phyloP scores from a whole-genome alignment of 2,797 vertebrate species.

The Lates japonicus region DNA sequence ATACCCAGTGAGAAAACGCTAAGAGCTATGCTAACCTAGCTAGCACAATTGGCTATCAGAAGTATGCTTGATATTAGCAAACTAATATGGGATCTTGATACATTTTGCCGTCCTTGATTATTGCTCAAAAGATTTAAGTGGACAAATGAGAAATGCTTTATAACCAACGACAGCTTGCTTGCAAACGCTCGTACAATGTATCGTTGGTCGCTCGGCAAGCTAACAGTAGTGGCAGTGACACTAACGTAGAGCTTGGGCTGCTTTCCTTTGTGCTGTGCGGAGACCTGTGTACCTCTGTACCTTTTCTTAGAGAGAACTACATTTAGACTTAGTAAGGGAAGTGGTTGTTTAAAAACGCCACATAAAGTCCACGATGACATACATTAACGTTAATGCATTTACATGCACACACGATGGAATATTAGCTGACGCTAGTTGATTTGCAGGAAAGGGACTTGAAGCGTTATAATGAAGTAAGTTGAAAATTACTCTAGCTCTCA shows the following conservation, averaged over 20 bases:
- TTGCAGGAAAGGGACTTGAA: not conserved
- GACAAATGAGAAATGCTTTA: not conserved
- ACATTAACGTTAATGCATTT: not conserved
- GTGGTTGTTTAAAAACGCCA: not conserved
- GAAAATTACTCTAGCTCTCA: not conserved
- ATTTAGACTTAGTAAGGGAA: not conserved
- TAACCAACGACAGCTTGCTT: not conserved
- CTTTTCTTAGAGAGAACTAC: slow-evolving; percentile 4
- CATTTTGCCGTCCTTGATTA: not conserved
- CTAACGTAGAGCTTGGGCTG: slow-evolving; percentile 51
- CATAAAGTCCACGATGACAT: not conserved
- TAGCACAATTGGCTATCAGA: slow-evolving; percentile 64
- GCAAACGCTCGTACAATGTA: not conserved
- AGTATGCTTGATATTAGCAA: slow-evolving; percentile 31
- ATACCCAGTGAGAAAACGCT: slow-evolving; percentile 67
- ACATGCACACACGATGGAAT: not conserved
- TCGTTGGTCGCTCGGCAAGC: slow-evolving; percentile 53
- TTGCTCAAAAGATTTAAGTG: accelerated
- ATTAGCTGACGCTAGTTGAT: not conserved
- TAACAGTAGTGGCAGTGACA: slow-evolving; percentile 61
- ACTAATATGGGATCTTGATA: not conserved
- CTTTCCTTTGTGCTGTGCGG: slow-evolving; percentile 73
- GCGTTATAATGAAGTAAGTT: slow-evolving; percentile 7
- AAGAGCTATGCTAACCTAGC: slow-evolving; percentile 70
- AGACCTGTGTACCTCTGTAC: slow-evolving; percentile 26